Conservation (phyloP, 2,797 vertebrate genomes). For the Cetoscarus ocellatus region DNA sequence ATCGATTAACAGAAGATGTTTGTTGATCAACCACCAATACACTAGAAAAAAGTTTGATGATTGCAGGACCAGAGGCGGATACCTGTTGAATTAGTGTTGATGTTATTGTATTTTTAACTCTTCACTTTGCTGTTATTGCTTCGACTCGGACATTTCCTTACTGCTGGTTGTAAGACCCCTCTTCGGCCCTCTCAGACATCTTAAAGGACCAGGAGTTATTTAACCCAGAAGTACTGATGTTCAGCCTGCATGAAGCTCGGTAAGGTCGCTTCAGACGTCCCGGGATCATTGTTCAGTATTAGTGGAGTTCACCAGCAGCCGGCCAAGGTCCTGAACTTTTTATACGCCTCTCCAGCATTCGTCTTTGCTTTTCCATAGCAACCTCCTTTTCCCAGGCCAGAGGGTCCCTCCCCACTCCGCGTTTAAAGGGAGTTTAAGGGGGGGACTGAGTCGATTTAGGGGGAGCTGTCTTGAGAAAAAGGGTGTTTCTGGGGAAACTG, state of each 20-base stretch:
- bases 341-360: slow-evolving; percentile 67
- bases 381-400: slow-evolving; percentile 72
- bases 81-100: no score
- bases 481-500: slow-evolving; percentile 78
- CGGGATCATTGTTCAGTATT: slow-evolving; percentile 33
- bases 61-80: no score
- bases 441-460: slow-evolving; percentile 48
- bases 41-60: no score
- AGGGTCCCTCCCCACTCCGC: slow-evolving; percentile 49
- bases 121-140: neutral
- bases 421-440: slow-evolving; percentile 47
- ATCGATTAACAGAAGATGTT: no score
- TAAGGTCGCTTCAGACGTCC: slow-evolving; percentile 18
- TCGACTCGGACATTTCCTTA: neutral
- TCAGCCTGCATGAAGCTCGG: slow-evolving; percentile 19
- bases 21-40: no score
- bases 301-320: slow-evolving; percentile 47
- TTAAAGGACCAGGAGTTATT: slow-evolving; percentile 11
- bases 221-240: neutral
- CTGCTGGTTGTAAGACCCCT: slow-evolving; percentile 9
- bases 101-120: no score
- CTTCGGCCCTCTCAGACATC: slow-evolving; percentile 2
- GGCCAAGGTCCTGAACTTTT: slow-evolving; percentile 68
- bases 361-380: slow-evolving; percentile 67
- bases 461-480: slow-evolving; percentile 68